Percentiles rank a stretch among this genome's conserved stretches.
phyloP scores from a whole-genome alignment of 92 coral and sea anemone genomes.

The Actinostola sp. region DNA sequence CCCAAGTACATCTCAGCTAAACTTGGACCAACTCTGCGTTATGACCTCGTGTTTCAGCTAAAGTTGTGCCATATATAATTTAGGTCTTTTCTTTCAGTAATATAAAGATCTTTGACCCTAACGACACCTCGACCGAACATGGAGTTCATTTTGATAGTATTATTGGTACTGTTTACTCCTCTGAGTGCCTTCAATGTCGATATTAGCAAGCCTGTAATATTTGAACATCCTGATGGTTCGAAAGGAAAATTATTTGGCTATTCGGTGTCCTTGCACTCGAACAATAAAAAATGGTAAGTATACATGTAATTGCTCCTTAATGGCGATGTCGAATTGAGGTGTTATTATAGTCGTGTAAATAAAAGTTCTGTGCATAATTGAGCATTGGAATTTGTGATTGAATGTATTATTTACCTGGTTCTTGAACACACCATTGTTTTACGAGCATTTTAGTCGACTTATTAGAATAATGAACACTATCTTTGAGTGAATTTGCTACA shows the following conservation, averaged over 20 bases:
- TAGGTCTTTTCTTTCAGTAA: conserved; percentile 22
- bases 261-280: conserved; percentile 61
- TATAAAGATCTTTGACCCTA: conserved; percentile 28
- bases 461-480: too few species aligned
- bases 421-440: too few species aligned
- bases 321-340: neutral
- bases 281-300: conserved; percentile 41
- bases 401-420: neutral
- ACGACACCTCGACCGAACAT: conserved; percentile 10
- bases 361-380: neutral
- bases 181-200: conserved; percentile 55
- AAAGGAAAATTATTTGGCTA: conserved; percentile 51
- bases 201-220: conserved; percentile 27
- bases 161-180: conserved; percentile 2
- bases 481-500: too few species aligned
- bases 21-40: conserved; percentile 6
- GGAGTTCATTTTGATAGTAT: conserved; percentile 11
- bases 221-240: conserved; percentile 21
- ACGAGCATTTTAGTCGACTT: too few species aligned
- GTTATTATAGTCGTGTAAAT: too few species aligned
- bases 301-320: neutral
- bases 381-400: conserved; percentile 9
- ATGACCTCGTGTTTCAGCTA: neutral
- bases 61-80: conserved; percentile 3
- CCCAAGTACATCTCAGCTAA: neutral